Conservation (phyloP, 2,797 vertebrate genomes). For the Jordanella pulchra region DNA sequence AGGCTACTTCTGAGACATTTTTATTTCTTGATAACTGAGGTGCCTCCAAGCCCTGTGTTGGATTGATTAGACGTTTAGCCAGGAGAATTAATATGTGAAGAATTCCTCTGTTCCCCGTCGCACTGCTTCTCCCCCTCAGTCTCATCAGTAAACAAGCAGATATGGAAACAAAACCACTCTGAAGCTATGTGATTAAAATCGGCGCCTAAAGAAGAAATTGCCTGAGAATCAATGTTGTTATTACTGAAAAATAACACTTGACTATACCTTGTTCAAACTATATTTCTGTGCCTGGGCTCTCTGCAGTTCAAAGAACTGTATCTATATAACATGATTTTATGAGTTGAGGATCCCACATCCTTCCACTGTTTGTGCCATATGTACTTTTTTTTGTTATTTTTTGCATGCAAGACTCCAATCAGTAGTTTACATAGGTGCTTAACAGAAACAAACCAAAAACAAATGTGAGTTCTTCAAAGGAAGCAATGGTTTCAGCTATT, state of each 20-base stretch:
- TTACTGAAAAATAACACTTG: constrained; percentile 55
- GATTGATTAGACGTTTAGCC: constrained; percentile 78
- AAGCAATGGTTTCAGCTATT: constrained; percentile 48
- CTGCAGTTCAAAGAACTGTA: constrained; percentile 3
- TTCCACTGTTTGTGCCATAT: constrained; percentile 7
- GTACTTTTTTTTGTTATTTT: constrained; percentile 11
- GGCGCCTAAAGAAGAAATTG: constrained; percentile 61
- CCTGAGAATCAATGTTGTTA: constrained; percentile 59
- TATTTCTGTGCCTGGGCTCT: constrained; percentile 13
- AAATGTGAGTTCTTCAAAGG: constrained; percentile 27
- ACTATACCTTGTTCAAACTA: constrained; percentile 25
- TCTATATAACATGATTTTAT: constrained; percentile 2
- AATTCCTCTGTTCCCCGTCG: constrained; percentile 64
- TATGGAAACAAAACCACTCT: constrained; percentile 63
- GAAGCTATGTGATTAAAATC: constrained; percentile 72
- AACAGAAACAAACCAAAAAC: constrained; percentile 15
- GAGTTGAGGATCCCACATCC: constrained; percentile 3
- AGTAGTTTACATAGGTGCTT: constrained; percentile 21
- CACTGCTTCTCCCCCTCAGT: constrained; percentile 53
- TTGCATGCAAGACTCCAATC: constrained; percentile 2
- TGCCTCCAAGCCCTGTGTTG: constrained; percentile 63
- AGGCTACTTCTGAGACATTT: constrained; percentile 53
- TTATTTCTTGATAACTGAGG: constrained; percentile 58
- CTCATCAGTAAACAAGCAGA: constrained; percentile 77
- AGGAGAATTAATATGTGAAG: constrained; percentile 74